phyloP scores from a whole-genome alignment of 2,797 vertebrate species.

The Thaleichthys pacificus region DNA sequence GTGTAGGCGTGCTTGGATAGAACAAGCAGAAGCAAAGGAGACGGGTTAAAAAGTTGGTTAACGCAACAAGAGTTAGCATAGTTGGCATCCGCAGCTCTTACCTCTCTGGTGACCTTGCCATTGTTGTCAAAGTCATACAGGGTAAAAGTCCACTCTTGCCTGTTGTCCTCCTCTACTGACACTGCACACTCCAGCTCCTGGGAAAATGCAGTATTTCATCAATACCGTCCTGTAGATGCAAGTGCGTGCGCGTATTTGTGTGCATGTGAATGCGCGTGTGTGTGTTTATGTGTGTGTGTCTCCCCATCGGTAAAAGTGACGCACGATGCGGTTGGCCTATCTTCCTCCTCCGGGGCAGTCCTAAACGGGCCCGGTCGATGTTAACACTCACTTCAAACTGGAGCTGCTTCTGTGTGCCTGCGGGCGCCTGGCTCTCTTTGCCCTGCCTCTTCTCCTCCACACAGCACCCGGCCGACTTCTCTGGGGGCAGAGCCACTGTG shows the following conservation, averaged over 20 bases:
- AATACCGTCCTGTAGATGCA: neutral
- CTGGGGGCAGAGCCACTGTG: constrained; percentile 93
- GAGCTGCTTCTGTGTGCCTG: constrained; percentile 88
- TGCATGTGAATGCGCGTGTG: neutral
- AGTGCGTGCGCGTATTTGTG: neutral
- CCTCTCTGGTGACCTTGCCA: constrained; percentile 97
- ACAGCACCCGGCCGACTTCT: constrained; percentile 88
- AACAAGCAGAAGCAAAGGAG: too few species aligned
- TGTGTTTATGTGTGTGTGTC: neutral
- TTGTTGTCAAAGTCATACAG: constrained; percentile 99
- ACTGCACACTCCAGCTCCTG: constrained; percentile 98
- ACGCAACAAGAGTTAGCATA: neutral
- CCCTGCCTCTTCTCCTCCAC: constrained; percentile 89
- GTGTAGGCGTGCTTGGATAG: neutral
- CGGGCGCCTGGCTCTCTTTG: constrained; percentile 76
- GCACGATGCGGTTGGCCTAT: constrained; percentile 42
- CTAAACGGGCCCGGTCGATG: constrained; percentile 52
- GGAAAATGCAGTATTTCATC: constrained; percentile 42
- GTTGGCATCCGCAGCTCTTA: constrained; percentile 61
- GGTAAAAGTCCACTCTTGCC: constrained; percentile 99
- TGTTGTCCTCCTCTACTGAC: constrained; percentile 95
- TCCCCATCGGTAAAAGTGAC: neutral
- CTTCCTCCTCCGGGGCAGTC: constrained; percentile 53
- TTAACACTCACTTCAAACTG: constrained; percentile 93
- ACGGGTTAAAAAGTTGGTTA: too few species aligned